Base-by-base conservation (phyloP, 2,797 vertebrate genomes). In the Loriculus beryllinus region DNA sequence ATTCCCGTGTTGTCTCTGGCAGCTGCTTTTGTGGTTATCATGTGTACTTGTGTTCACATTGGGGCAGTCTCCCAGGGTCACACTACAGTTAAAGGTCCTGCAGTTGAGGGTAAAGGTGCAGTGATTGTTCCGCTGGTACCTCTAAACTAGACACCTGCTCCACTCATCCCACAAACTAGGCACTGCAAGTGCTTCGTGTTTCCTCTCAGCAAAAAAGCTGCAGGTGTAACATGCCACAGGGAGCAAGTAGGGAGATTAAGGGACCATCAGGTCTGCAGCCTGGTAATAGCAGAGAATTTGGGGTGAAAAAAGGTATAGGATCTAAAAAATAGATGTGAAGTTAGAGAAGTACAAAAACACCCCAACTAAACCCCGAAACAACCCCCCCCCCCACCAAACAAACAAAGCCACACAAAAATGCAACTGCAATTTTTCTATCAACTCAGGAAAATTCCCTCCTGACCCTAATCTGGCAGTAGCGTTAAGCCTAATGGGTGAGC, bases 391-490 rank as follows among this genome's bases (percentile, higher is more conserved):
- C 29, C 19, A 2, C 16, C 25, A 39, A 49, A 0, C 19, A 33
- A 56, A 35, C 56, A 59, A 93, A 95, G 45, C 21, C n/a, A 65
- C 47, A 52, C 23, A 76, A 84, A 93, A 91, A 62, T 54, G 52
- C 72, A 71, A 80, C 33, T 5, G 12, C 45, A 54, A 15, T 90
- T 84, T 92, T 95, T 89, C 77, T 80, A 12, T 82, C 86, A 87
- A 29, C 87, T 78, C 72, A 45, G 64, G 91, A 88, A 93, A 96
- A 96, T 93, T 95, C 95, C 88, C 71, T 95, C 71, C 88, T 96
- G 95, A 93, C 95, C 96, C 93, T 95, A 96, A 95, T 95, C 88
- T 96, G 88, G 84, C 91, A 85, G 49, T 37, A 84, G 51, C 2
- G 0, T 76, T 95, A 95, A 96, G 84, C 86, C 78, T 93, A 17